A percentile compares a stretch with the other conserved stretches of the same genome.
Evolutionary conservation across 2,888 invertebrate genomes (phyloP).

Genomic region (Chymomyza amoena): DNA sequence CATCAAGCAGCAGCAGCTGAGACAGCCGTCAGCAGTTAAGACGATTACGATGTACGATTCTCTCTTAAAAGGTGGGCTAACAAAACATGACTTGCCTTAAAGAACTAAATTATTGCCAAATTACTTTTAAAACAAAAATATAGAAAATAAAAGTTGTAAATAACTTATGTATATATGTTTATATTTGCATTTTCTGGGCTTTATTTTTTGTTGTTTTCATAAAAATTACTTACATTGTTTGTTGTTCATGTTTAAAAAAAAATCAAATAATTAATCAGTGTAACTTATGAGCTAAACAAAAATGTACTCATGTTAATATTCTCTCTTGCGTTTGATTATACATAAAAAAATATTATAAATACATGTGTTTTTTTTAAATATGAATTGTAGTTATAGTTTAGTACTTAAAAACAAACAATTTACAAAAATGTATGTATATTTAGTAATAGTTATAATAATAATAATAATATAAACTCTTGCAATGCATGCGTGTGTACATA

Average conservation of each 20-base stretch:
- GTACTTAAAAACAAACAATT: conserved; percentile 59
- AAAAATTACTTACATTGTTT: conserved; percentile 28
- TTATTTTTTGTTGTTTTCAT: conserved; percentile 13
- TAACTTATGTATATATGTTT: conserved; percentile 1
- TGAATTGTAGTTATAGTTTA: conserved; percentile 26
- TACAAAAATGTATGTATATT: conserved; percentile 26
- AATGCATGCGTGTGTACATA: conserved; percentile 9
- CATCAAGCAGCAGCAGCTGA: conserved; percentile 17
- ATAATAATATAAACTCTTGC: neutral
- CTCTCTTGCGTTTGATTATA: conserved; percentile 28
- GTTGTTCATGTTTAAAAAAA: neutral
- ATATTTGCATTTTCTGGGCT: conserved; percentile 25
- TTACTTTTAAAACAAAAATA: no score
- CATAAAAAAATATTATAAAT: conserved; percentile 50
- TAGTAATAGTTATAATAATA: conserved; percentile 5
- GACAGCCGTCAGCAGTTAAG: conserved; percentile 5
- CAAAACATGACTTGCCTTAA: conserved; percentile 20
- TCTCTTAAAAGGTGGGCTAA: conserved; percentile 17
- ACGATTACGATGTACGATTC: neutral
- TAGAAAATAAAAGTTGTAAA: no score
- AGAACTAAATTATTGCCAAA: conserved; percentile 3
- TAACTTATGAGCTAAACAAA: conserved; percentile 55
- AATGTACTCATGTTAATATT: conserved; percentile 8
- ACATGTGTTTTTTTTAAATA: conserved; percentile 44
- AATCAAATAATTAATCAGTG: conserved; percentile 9